Conservation (phyloP, 2,113 vertebrate species). For the Corythoichthys haematopterus region DNA sequence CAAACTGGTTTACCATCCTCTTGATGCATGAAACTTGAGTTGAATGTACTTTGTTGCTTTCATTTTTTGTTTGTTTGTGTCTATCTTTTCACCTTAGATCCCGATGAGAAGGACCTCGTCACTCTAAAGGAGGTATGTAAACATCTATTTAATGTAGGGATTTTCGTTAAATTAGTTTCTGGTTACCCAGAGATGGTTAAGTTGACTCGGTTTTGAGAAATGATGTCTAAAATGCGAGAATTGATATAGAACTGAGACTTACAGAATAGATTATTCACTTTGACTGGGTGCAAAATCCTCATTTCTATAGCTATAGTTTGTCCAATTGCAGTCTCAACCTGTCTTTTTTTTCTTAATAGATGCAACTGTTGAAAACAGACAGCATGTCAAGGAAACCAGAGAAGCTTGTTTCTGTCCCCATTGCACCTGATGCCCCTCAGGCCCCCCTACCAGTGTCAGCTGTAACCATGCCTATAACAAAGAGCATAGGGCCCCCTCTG, state of each 20-base stretch:
- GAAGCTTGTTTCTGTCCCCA: slow-evolving; percentile 29
- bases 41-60: neutral
- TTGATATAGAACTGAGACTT: neutral
- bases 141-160: neutral
- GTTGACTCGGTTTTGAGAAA: neutral
- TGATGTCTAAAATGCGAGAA: neutral
- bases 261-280: neutral
- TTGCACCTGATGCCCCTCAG: slow-evolving; percentile 23
- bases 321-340: neutral
- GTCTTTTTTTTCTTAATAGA: slow-evolving; percentile 30
- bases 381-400: slow-evolving; percentile 45
- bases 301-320: neutral
- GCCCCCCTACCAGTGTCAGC: slow-evolving; percentile 33
- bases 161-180: neutral
- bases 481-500: slow-evolving; percentile 15
- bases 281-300: neutral
- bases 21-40: neutral
- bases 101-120: slow-evolving; percentile 59
- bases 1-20: neutral
- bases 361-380: slow-evolving; percentile 62
- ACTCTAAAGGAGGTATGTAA: slow-evolving; percentile 63
- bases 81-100: slow-evolving; percentile 40
- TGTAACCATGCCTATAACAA: slow-evolving; percentile 31
- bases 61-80: slow-evolving; percentile 13
- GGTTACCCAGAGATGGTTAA: no score